A percentile compares a stretch with the other conserved stretches of the same genome.
phyloP scores from a whole-genome alignment of 1,140 invertebrate genomes.

The Drosophila leontia region DNA sequence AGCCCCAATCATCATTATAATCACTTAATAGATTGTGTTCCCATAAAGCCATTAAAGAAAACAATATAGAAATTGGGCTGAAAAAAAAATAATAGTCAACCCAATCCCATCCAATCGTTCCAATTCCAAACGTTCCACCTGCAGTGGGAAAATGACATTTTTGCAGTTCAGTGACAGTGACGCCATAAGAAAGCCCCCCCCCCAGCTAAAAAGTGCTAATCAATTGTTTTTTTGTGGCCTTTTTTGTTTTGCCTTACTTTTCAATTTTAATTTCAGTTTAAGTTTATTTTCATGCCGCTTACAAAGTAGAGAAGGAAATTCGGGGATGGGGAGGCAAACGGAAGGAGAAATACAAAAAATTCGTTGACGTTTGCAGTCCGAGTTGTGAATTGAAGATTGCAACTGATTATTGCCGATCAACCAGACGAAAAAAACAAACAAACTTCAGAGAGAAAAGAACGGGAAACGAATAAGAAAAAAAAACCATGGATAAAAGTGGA shows the following conservation, averaged over 20 bases:
- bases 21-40: constrained; percentile 77
- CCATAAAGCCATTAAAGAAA: constrained; percentile 56
- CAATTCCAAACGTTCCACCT: constrained; percentile 6
- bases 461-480: background rate
- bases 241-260: constrained; percentile 28
- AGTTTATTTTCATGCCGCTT: constrained; percentile 52
- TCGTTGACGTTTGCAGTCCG: constrained; percentile 43
- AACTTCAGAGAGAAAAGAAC: constrained; percentile 4
- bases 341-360: constrained; percentile 19
- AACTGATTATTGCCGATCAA: constrained; percentile 36
- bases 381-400: constrained; percentile 30
- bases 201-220: constrained; percentile 61
- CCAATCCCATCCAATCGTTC: background rate
- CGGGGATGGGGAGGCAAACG: background rate
- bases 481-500: constrained; percentile 11
- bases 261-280: constrained; percentile 44
- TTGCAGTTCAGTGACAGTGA: constrained; percentile 62
- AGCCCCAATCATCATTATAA: constrained; percentile 64
- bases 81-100: background rate
- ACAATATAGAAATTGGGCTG: background rate
- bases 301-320: constrained; percentile 32
- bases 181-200: background rate
- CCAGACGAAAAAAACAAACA: constrained; percentile 11
- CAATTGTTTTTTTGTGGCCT: constrained; percentile 47
- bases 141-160: constrained; percentile 29